Conservation (phyloP, 2,113 vertebrate species). For the Podocnemis expansa region DNA sequence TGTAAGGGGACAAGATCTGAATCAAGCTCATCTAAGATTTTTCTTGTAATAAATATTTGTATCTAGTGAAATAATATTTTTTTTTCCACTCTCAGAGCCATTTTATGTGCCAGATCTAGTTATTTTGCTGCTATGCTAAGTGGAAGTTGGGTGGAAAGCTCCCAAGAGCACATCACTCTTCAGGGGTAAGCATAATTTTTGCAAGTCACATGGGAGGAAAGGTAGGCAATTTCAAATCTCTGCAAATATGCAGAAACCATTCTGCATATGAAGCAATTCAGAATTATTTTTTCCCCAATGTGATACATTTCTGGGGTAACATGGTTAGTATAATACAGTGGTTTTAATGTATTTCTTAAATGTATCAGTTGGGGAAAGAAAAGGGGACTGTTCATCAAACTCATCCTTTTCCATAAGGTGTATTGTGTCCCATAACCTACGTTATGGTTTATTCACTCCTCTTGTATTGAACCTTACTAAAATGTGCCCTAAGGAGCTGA, state of each 20-base stretch:
- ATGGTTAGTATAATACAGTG: conserved; percentile 12
- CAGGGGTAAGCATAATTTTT: conserved; percentile 86
- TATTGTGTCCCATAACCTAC: neutral
- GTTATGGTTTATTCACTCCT: neutral
- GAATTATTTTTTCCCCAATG: conserved; percentile 28
- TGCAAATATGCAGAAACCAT: conserved; percentile 39
- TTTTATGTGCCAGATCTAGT: conserved; percentile 92
- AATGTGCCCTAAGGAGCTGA: neutral
- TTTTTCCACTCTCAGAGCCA: conserved; percentile 81
- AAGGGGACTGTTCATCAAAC: neutral
- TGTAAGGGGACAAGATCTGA: conserved; percentile 53
- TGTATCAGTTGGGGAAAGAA: neutral
- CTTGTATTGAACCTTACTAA: neutral
- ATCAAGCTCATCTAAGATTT: conserved; percentile 36
- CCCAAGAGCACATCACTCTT: conserved; percentile 88
- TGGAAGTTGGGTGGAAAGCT: conserved; percentile 95
- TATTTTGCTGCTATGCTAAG: conserved; percentile 96
- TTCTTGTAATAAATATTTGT: conserved; percentile 62
- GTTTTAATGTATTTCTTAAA: conserved; percentile 41
- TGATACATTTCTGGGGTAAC: conserved; percentile 37
- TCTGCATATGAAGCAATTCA: conserved; percentile 12
- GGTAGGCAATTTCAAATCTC: conserved; percentile 50
- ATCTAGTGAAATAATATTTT: conserved; percentile 53
- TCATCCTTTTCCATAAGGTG: neutral
- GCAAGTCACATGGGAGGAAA: conserved; percentile 40